Evolutionary conservation across 2,797 vertebrate species (phyloP).

Genomic region (Ataeniobius toweri): DNA sequence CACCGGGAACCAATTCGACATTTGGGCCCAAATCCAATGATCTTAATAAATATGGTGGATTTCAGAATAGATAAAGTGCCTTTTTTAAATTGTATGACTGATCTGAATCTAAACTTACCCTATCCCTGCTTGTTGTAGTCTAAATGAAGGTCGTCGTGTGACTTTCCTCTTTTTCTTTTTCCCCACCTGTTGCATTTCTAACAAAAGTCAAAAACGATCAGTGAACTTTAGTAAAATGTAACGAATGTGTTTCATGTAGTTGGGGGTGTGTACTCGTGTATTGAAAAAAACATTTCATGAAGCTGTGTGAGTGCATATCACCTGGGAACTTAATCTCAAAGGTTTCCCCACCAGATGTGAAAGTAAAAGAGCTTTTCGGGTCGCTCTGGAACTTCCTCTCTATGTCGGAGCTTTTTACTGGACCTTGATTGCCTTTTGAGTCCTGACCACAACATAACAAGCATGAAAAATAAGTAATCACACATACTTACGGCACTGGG

Average conservation of each 20-base stretch:
- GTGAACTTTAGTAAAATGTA: not conserved
- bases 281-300: not conserved
- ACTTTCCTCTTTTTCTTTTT: constrained; percentile 59
- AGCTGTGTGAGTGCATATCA: constrained; percentile 17
- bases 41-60: not conserved
- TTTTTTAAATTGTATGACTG: not conserved
- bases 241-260: not conserved
- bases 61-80: not conserved
- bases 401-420: constrained; percentile 54
- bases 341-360: constrained; percentile 21
- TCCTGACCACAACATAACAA: constrained; percentile 36
- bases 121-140: not conserved
- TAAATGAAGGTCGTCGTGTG: constrained; percentile 67
- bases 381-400: constrained; percentile 66
- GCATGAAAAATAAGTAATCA: not conserved
- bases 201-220: constrained; percentile 1
- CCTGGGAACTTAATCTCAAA: constrained; percentile 72
- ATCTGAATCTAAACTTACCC: constrained; percentile 46
- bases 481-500: no score
- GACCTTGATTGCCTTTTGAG: constrained; percentile 37
- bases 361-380: constrained; percentile 29
- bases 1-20: not conserved
- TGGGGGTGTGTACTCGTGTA: not conserved
- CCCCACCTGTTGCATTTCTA: constrained; percentile 73
- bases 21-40: not conserved